Base-by-base conservation (phyloP, 2,113 vertebrate genomes). In the Ceyx melanurus region DNA sequence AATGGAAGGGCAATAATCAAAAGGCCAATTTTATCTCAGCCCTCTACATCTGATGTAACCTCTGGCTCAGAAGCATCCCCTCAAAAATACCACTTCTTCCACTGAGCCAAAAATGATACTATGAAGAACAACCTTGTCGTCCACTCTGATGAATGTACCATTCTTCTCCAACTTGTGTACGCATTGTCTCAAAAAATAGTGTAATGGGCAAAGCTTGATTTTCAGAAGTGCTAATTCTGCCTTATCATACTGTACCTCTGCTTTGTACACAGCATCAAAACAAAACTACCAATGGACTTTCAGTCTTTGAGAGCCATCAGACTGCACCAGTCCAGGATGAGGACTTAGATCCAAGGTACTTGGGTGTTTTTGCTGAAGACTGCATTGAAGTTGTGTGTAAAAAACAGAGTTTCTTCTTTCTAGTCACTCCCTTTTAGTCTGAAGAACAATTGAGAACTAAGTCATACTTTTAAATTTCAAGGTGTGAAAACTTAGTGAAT, bases 361-460 rank as follows among this genome's bases (percentile, higher is more conserved):
- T 0, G 1, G 6, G 8, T 15, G 35, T 4, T 5, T 75, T 51
- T 79, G 18, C 31, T 45, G 8, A 2, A 4, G 6, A 46, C 17
- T 18, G 9, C 7, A 33, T 7, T 13, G 26, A 45, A 92, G 17
- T 4, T 46, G 12, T 22, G 14, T 25, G 48, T 17, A 51, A 45
- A 90, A 73, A n/a, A 7, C 2, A 40, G 11, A 14, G 7, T 57
- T 85, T 48, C 20, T 2, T 73, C 11, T 48, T 71, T 46, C 45
- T 73, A 9, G 33, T 67, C 6, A 4, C 0, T 31, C 3, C 19
- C 5, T 9, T 16, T 35, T 61, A 10, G 18, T 35, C 50, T 19
- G 21, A 29, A 64, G 9, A 67, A 17, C 6, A 67, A n/a, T 5
- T 26, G 1, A 53, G 4, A 64, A 60, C 5, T 23, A 70, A 71